phyloP scores from a whole-genome alignment of 2,113 vertebrate genomes.

The Acinonyx jubatus region DNA sequence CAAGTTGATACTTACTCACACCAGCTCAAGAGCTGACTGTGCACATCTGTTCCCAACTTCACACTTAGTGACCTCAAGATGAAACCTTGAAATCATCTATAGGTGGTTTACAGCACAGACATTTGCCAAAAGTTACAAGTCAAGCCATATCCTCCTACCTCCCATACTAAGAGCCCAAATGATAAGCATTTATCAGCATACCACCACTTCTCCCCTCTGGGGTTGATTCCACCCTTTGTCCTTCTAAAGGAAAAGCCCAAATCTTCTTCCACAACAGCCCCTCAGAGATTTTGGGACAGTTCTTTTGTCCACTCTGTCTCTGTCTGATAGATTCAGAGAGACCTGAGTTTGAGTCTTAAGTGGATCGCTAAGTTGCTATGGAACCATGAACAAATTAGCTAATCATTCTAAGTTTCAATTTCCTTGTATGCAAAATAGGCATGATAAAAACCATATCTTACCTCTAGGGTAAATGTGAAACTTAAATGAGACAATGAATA shows the following conservation, averaged over 20 bases:
- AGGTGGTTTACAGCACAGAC: neutral
- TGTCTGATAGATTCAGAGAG: neutral
- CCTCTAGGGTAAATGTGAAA: neutral
- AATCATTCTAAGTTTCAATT: constrained; percentile 1
- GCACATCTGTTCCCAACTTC: neutral
- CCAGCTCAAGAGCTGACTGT: neutral
- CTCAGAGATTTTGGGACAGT: neutral
- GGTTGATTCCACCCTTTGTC: neutral
- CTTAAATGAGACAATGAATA: neutral
- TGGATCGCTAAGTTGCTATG: neutral
- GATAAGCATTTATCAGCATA: neutral
- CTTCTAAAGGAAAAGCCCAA: neutral
- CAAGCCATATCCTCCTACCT: neutral
- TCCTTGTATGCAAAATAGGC: neutral
- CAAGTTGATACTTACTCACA: neutral
- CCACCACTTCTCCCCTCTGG: neutral
- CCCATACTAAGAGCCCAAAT: neutral
- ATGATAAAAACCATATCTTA: neutral
- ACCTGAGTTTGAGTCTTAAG: neutral
- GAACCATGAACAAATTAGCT: neutral
- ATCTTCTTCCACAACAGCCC: neutral
- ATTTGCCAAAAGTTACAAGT: neutral
- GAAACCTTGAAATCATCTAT: neutral
- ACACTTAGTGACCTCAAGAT: neutral
- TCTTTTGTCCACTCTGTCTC: neutral